A percentile compares a stretch with the other conserved stretches of the same genome.
phyloP scores from a whole-genome alignment of 2,888 invertebrate genomes.

The Cerastis rubricosa region DNA sequence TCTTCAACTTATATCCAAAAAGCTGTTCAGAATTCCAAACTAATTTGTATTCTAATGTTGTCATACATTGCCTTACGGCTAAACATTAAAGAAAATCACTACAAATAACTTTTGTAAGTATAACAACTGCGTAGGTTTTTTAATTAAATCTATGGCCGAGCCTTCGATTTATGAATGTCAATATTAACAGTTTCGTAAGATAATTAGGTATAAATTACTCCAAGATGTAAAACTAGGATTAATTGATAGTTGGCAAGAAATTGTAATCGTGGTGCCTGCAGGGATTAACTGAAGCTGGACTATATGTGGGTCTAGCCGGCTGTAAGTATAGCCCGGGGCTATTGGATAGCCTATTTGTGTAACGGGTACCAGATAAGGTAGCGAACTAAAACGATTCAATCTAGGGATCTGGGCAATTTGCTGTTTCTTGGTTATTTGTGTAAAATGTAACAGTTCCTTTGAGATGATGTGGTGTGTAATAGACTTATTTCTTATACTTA shows the following conservation, averaged over 20 bases:
- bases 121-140: conserved; percentile 29
- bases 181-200: conserved; percentile 20
- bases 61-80: conserved; percentile 18
- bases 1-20: background rate
- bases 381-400: conserved; percentile 47
- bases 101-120: conserved; percentile 4
- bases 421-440: conserved; percentile 22
- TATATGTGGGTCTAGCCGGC: conserved; percentile 2
- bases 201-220: conserved; percentile 30
- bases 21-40: background rate
- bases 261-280: conserved; percentile 21
- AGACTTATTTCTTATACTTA: conserved; percentile 25
- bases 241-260: conserved; percentile 35
- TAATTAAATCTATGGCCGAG: conserved; percentile 20
- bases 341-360: conserved; percentile 43
- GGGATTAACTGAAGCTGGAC: conserved; percentile 11
- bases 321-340: conserved; percentile 26
- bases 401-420: conserved; percentile 33
- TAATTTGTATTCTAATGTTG: background rate
- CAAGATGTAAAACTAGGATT: conserved; percentile 20
- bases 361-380: conserved; percentile 39
- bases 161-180: conserved; percentile 4
- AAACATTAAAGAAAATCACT: conserved; percentile 1
- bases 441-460: conserved; percentile 9
- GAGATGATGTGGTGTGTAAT: background rate